Evolutionary conservation across 2,797 vertebrate species (phyloP), one percentile per base, ranked within the genome.

Genomic region (Melanotaenia nigrans): DNA sequence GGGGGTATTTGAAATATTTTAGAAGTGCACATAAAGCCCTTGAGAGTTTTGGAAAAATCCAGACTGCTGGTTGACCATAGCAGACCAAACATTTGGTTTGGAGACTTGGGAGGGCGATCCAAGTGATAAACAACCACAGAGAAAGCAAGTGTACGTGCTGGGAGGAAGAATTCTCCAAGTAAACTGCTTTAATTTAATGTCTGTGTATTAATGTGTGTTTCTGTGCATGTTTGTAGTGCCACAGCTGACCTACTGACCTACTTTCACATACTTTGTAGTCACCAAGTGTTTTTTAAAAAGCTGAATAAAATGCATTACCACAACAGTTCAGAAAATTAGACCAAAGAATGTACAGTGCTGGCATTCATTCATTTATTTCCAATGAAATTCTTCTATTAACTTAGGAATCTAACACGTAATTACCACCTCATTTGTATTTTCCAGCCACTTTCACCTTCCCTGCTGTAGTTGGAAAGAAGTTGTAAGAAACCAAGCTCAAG

Each of bases 71-170:
- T 30, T 38, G 38, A 78, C 20, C 16, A 79, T 56, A 4, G 2
- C 45, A 73, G 71, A 25, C 56, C 69, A 83, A 89, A 82, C 82
- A 73, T 82, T 82, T 81, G 63, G 66, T 68, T 78, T 78, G 68
- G 47, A 76, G 61, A 61, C 28, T 25, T n/a, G 33, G 71, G 75
- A 67, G 65, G 49, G 38, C 14, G 33, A 79, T 78, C 42, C n/a
- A 20, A 75, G 64, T 16, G 71, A 70, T 69, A 85, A 83, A 88
- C 77, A 83, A 70, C 59, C 33, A 25, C 47, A 67, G 49, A 51
- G 59, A 56, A 12, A 5, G 55, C 30, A 36, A 28, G 16, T 25
- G 53, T 22, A 38, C 28, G n/a, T 35, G 60, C 56, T 33, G 53
- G 60, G 42, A 61, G 73, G 32, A 62, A 61, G 67, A 73, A 45